A percentile compares a stretch with the other conserved stretches of the same genome.
Conservation (phyloP, 2,797 vertebrate species). For the Amblyopsis hoosieri region DNA sequence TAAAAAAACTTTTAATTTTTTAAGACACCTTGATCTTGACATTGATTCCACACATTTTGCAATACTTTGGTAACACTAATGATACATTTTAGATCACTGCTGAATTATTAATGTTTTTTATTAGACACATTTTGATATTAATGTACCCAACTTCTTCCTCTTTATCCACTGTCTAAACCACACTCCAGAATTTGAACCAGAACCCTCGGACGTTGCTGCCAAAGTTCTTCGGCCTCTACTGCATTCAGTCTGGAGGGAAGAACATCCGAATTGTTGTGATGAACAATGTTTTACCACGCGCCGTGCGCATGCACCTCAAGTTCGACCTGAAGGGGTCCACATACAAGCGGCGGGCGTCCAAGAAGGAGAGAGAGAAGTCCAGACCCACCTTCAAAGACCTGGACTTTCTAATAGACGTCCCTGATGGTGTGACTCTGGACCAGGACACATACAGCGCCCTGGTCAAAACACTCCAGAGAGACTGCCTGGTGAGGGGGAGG, state of each 20-base stretch:
- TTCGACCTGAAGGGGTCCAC: slow-evolving; percentile 97
- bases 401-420: slow-evolving; percentile 91
- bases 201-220: slow-evolving; percentile 94
- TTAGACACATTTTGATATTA: too few relatives aligned
- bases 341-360: slow-evolving; percentile 92
- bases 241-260: slow-evolving; percentile 93
- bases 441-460: slow-evolving; percentile 89
- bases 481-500: slow-evolving; percentile 88
- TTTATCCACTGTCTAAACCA: background rate
- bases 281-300: slow-evolving; percentile 95
- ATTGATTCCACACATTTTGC: too few relatives aligned
- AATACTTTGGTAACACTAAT: too few relatives aligned
- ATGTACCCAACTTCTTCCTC: background rate
- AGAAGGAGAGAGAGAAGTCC: slow-evolving; percentile 92
- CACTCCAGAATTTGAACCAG: slow-evolving; percentile 93
- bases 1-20: background rate
- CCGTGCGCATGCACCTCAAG: slow-evolving; percentile 95
- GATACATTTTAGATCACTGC: too few relatives aligned
- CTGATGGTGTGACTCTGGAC: slow-evolving; percentile 89
- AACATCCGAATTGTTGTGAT: slow-evolving; percentile 95
- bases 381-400: slow-evolving; percentile 94
- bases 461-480: slow-evolving; percentile 92
- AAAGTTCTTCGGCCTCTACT: slow-evolving; percentile 97
- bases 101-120: too few relatives aligned
- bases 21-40: too few relatives aligned